These are phyloP conservation scores for Lepeophtheirus nordmannii DNA, from an alignment of 2,888 invertebrate species.

Conservation along the genomic window DNA sequence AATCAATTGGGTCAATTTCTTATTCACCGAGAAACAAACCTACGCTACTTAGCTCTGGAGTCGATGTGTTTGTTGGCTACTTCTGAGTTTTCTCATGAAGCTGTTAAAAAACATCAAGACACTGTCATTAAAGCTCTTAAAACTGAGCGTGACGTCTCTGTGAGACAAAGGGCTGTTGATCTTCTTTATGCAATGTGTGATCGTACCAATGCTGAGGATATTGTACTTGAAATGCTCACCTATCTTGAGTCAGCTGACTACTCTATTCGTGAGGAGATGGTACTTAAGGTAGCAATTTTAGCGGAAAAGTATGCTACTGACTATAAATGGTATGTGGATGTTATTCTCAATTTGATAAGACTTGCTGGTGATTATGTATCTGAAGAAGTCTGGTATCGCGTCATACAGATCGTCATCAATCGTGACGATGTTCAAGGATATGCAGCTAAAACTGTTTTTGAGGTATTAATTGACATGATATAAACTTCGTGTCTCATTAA, in stretches of 20 bases:
- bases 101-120: conserved; percentile 98
- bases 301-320: conserved; percentile 99
- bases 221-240: conserved; percentile 97
- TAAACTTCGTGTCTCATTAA: conserved; percentile 20
- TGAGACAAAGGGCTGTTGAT: conserved; percentile 93
- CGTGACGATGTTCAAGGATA: conserved; percentile 98
- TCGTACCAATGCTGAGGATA: conserved; percentile 91
- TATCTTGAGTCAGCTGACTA: conserved; percentile 98
- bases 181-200: conserved; percentile 99
- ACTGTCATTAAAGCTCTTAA: conserved; percentile 97
- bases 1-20: conserved; percentile 97
- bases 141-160: conserved; percentile 97
- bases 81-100: conserved; percentile 97
- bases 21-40: conserved; percentile 79
- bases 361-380: conserved; percentile 99
- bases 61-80: conserved; percentile 98
- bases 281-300: conserved; percentile 93
- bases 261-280: conserved; percentile 99
- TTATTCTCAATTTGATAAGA: conserved; percentile 92
- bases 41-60: conserved; percentile 91
- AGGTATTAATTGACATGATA: conserved; percentile 40
- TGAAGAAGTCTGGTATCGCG: conserved; percentile 99
- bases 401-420: conserved; percentile 98
- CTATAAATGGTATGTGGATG: conserved; percentile 93
- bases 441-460: conserved; percentile 98